Evolutionary conservation across 2,888 invertebrate species (phyloP).

Genomic region (Colostygia pectinataria): DNA sequence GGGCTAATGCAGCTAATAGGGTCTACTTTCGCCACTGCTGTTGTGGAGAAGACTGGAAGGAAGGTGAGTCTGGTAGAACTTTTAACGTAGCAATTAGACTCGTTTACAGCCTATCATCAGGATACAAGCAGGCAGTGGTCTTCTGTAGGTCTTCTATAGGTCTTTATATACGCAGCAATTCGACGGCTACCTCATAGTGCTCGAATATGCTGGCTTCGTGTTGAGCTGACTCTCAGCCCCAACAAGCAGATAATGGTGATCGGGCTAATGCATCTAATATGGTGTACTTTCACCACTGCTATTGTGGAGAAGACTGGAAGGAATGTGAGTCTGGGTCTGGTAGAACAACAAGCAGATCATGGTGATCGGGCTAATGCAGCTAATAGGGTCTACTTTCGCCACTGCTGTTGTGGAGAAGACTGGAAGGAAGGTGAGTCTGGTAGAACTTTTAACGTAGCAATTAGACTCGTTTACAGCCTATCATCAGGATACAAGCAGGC

Average conservation of each 20-base stretch:
- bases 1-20: slow-evolving; percentile 69
- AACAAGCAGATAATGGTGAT: too few relatives aligned
- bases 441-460: too few relatives aligned
- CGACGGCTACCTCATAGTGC: slow-evolving; percentile 73
- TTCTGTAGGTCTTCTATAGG: too few relatives aligned
- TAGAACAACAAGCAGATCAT: slow-evolving; percentile 76
- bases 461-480: too few relatives aligned
- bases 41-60: slow-evolving; percentile 74
- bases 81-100: too few relatives aligned
- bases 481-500: too few relatives aligned
- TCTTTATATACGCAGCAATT: slow-evolving; percentile 77
- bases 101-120: too few relatives aligned
- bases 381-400: slow-evolving; percentile 65
- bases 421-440: slow-evolving; percentile 64
- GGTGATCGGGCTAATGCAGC: slow-evolving; percentile 67
- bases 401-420: slow-evolving; percentile 73
- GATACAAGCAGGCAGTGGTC: too few relatives aligned
- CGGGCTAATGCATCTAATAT: too few relatives aligned
- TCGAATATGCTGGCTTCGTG: slow-evolving; percentile 71
- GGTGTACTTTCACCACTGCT: too few relatives aligned
- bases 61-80: slow-evolving; percentile 50
- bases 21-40: slow-evolving; percentile 63
- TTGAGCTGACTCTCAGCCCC: slow-evolving; percentile 64
- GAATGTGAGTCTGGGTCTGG: too few relatives aligned
- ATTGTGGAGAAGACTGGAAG: too few relatives aligned